These are phyloP conservation scores for Doryteuthis pealeii DNA, from an alignment of 1,140 invertebrate species.

Conservation along the genomic window DNA sequence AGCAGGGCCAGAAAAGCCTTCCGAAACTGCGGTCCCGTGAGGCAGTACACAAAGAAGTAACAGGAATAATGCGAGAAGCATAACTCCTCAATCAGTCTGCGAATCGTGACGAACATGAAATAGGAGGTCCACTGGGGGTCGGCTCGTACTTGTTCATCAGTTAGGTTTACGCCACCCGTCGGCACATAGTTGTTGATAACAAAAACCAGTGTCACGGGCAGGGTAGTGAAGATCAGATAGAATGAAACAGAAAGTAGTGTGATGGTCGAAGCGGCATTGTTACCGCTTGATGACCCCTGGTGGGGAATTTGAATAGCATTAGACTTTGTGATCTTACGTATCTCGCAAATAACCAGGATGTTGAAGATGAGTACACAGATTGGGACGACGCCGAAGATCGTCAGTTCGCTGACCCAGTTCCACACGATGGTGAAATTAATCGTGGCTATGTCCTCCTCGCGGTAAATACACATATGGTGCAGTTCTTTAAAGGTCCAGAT, in stretches of 20 bases:
- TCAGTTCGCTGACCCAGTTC: constrained; percentile 45
- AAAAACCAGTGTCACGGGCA: constrained; percentile 48
- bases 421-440: constrained; percentile 36
- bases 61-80: constrained; percentile 48
- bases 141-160: constrained; percentile 21
- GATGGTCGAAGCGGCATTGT: constrained; percentile 40
- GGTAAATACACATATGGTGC: constrained; percentile 21
- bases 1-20: constrained; percentile 17
- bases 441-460: not conserved
- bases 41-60: constrained; percentile 49
- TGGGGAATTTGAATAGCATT: not conserved
- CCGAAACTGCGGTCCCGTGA: constrained; percentile 32
- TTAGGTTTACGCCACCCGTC: constrained; percentile 3
- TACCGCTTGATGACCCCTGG: constrained; percentile 10
- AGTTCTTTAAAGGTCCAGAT: constrained; percentile 22
- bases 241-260: constrained; percentile 50
- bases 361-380: constrained; percentile 42
- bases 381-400: constrained; percentile 45
- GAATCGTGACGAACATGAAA: constrained; percentile 31
- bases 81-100: constrained; percentile 44
- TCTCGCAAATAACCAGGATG: constrained; percentile 39
- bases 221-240: constrained; percentile 48
- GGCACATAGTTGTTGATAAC: constrained; percentile 29
- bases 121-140: constrained; percentile 26
- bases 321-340: constrained; percentile 11